phyloP scores from a whole-genome alignment of 2,113 vertebrate genomes.

The Lagopus muta region DNA sequence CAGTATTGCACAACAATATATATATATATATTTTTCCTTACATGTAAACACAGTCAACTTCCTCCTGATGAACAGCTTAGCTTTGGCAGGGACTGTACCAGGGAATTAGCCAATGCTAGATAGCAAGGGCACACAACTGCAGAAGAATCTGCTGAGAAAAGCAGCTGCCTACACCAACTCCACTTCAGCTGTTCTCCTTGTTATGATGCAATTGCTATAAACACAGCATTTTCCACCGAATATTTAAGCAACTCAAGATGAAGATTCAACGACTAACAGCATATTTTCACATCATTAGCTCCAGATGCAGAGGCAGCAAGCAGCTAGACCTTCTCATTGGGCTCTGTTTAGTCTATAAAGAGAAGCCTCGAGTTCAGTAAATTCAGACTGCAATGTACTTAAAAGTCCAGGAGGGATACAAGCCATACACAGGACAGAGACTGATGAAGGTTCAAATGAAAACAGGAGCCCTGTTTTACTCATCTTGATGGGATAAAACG shows the following conservation, averaged over 20 bases:
- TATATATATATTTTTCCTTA: neutral
- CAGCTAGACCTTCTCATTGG: neutral
- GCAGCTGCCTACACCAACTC: conserved; percentile 22
- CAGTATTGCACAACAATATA: neutral
- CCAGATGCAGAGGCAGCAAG: neutral
- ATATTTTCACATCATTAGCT: neutral
- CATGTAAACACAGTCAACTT: neutral
- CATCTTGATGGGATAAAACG: neutral
- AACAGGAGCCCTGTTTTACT: neutral
- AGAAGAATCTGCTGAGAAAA: neutral
- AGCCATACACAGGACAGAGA: neutral
- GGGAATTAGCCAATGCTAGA: neutral
- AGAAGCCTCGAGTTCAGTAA: neutral
- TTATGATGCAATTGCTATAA: conserved; percentile 39
- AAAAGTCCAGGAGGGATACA: neutral
- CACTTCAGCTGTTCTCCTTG: conserved; percentile 19
- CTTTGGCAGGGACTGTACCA: neutral
- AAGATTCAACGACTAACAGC: neutral
- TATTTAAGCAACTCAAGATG: neutral
- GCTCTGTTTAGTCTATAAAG: neutral
- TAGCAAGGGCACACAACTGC: neutral
- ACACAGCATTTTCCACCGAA: neutral
- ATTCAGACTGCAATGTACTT: neutral
- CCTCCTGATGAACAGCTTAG: neutral
- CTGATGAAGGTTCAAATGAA: neutral